Evolutionary conservation across 1,140 invertebrate genomes (phyloP).

Genomic region (Muscidifurax raptorellus): DNA sequence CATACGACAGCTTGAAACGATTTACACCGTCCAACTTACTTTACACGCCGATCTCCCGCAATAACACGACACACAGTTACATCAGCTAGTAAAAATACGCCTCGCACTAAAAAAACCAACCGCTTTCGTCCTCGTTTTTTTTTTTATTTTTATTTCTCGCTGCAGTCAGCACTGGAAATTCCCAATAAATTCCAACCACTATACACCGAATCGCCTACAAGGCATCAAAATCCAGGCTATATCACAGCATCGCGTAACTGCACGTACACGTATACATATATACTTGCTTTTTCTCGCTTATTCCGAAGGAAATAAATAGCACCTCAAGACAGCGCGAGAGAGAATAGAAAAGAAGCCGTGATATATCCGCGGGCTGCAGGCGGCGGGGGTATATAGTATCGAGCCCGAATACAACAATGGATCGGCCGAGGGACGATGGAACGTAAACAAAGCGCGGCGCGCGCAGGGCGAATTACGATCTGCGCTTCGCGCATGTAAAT

Average conservation of each 20-base stretch:
- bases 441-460: conserved; percentile 27
- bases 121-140: neutral
- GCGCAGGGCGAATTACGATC: conserved; percentile 8
- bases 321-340: neutral
- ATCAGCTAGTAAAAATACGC: too few relatives aligned
- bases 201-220: neutral
- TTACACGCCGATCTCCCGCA: too few relatives aligned
- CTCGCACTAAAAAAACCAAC: neutral
- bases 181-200: neutral
- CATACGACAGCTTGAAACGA: neutral
- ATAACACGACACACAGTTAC: too few relatives aligned
- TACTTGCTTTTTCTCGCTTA: neutral
- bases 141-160: neutral
- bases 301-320: neutral
- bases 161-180: neutral
- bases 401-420: conserved; percentile 10
- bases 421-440: conserved; percentile 1
- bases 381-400: neutral
- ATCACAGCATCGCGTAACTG: neutral
- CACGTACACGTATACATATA: neutral
- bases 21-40: neutral
- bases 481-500: neutral
- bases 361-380: neutral
- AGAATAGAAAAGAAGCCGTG: neutral
- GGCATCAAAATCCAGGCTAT: neutral